These are phyloP conservation scores for Petrolisthes manimaculis DNA, from an alignment of 2,888 invertebrate species.

Conservation along the genomic window DNA sequence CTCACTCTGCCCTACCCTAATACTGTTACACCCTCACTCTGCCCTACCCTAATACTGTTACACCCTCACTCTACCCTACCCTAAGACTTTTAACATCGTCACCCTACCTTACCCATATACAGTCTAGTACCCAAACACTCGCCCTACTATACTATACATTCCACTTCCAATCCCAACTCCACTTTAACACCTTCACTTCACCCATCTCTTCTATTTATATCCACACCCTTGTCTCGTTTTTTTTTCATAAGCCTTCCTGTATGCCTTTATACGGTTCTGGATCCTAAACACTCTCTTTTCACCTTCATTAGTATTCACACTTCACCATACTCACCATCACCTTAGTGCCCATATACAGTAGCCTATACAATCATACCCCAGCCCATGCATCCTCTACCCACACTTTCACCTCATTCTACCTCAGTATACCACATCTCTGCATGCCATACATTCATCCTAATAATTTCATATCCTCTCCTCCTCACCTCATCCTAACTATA, in stretches of 20 bases:
- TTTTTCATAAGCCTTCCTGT: too few relatives aligned
- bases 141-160: too few relatives aligned
- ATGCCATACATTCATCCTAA: background rate
- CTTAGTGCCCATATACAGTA: background rate
- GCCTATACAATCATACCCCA: background rate
- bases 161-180: too few relatives aligned
- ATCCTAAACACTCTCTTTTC: background rate
- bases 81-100: background rate
- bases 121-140: background rate
- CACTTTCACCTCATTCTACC: background rate
- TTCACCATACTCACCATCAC: background rate
- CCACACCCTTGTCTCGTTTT: background rate
- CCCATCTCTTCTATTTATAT: background rate
- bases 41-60: too few relatives aligned
- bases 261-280: too few relatives aligned
- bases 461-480: background rate
- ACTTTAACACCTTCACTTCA: background rate
- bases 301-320: background rate
- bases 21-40: too few relatives aligned
- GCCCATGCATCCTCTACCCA: background rate
- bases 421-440: background rate
- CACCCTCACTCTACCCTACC: too few relatives aligned
- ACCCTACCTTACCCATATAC: background rate
- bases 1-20: too few relatives aligned
- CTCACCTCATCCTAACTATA: background rate